A percentile compares a stretch with the other conserved stretches of the same genome.
phyloP scores from a whole-genome alignment of 2,888 invertebrate genomes.

The Agrenia bidenticulata region DNA sequence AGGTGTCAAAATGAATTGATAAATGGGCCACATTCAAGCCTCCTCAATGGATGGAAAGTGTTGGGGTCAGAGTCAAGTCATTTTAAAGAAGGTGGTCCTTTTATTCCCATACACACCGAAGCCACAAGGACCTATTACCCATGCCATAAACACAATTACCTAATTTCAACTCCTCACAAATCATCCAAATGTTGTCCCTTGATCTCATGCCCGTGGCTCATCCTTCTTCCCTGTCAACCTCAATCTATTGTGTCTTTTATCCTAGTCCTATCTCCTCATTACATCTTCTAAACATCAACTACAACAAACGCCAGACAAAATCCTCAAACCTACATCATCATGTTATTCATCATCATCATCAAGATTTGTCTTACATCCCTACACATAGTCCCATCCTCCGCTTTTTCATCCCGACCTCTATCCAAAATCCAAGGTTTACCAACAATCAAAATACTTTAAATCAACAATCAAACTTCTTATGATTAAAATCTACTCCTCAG shows the following conservation, averaged over 20 bases:
- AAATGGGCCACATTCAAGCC: conserved; percentile 38
- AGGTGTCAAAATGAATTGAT: conserved; percentile 51
- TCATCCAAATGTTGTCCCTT: conserved; percentile 49
- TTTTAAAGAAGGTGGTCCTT: conserved; percentile 39
- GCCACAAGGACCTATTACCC: conserved; percentile 48
- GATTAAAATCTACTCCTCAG: too few species aligned
- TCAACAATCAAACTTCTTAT: too few species aligned
- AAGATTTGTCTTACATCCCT: too few species aligned
- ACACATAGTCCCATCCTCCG: too few species aligned
- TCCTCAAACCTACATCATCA: too few species aligned
- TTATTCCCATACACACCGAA: conserved; percentile 30
- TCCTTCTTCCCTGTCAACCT: conserved; percentile 52
- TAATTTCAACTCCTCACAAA: conserved; percentile 54
- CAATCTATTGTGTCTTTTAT: not conserved
- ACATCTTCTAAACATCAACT: too few species aligned
- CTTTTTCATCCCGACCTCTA: too few species aligned
- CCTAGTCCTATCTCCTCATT: too few species aligned
- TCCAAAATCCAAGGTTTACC: too few species aligned
- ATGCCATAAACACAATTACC: conserved; percentile 43
- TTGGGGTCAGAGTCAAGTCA: conserved; percentile 43
- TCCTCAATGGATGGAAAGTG: conserved; percentile 39
- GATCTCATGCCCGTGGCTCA: conserved; percentile 48
- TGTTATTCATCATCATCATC: too few species aligned
- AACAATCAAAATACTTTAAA: too few species aligned
- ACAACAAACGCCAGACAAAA: too few species aligned